These are phyloP conservation scores for Pangasius sanitwongsei DNA, from an alignment of 2,797 vertebrate genomes.

Conservation along the genomic window DNA sequence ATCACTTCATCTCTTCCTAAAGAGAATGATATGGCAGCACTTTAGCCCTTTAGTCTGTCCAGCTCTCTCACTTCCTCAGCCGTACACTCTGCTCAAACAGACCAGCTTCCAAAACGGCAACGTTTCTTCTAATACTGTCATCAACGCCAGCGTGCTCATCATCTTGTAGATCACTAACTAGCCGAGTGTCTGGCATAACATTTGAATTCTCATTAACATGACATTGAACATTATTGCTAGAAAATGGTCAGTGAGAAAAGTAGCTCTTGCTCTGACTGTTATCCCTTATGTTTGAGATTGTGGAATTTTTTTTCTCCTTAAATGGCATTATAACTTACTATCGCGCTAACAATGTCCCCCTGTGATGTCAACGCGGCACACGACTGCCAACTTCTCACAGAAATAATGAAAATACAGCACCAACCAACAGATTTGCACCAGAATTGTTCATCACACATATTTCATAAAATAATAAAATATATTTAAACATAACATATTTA, in stretches of 20 bases:
- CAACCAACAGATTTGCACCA: too few relatives aligned
- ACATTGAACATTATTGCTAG: not conserved
- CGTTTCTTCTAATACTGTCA: not conserved
- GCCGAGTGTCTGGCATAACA: not conserved
- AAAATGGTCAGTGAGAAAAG: not conserved
- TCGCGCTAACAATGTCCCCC: not conserved
- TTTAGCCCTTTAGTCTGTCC: not conserved
- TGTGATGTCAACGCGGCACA: not conserved
- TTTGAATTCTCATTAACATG: not conserved
- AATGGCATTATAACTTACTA: not conserved
- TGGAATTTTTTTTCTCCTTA: not conserved
- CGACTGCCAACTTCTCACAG: not conserved
- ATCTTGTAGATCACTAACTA: not conserved
- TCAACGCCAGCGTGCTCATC: not conserved
- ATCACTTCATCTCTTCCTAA: not conserved
- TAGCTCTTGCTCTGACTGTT: not conserved
- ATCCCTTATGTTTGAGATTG: not conserved
- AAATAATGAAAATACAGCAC: not conserved
- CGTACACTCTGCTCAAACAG: not conserved
- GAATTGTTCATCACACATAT: not conserved
- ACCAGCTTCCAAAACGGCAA: not conserved
- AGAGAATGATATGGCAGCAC: not conserved
- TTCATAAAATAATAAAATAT: not conserved
- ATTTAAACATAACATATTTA: not conserved
- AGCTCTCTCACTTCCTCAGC: too few relatives aligned